Evolutionary conservation across 2,113 vertebrate genomes (phyloP).

Genomic region (Xenopus laevis): DNA sequence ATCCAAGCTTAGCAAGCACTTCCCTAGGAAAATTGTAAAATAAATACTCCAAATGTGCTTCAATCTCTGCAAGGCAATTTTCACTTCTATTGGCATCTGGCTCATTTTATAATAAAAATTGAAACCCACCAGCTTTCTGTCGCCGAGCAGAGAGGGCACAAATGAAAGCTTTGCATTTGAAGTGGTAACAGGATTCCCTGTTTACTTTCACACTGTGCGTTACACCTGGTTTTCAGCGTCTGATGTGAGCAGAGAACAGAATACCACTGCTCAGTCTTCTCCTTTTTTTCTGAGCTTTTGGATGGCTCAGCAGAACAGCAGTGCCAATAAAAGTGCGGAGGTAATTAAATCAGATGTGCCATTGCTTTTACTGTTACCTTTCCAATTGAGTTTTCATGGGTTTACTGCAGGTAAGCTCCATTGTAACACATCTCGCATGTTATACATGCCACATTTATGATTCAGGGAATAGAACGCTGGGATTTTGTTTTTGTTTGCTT

Average conservation of each 20-base stretch:
- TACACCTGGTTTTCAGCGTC: constrained; percentile 6
- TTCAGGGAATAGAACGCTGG: background rate
- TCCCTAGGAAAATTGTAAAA: background rate
- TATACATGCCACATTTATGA: background rate
- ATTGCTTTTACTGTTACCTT: background rate
- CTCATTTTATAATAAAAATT: background rate
- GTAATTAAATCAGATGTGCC: constrained; percentile 9
- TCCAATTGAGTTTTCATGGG: background rate
- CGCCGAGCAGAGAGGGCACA: background rate
- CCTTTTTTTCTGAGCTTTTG: background rate
- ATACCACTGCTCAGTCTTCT: background rate
- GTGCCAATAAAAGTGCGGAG: background rate
- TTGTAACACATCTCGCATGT: background rate
- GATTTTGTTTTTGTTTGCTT: too few species aligned
- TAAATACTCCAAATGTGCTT: background rate
- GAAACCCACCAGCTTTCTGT: background rate
- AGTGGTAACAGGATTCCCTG: background rate
- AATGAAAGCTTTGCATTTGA: constrained; percentile 6
- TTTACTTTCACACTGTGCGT: constrained; percentile 4
- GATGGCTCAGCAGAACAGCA: background rate
- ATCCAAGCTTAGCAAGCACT: background rate
- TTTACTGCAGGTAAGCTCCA: background rate
- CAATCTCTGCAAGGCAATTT: background rate
- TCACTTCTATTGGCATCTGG: constrained; percentile 14
- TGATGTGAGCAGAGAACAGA: background rate